These are phyloP conservation scores for Stenolophus ochropezus DNA, from an alignment of 2,888 invertebrate genomes.

Conservation along the genomic window DNA sequence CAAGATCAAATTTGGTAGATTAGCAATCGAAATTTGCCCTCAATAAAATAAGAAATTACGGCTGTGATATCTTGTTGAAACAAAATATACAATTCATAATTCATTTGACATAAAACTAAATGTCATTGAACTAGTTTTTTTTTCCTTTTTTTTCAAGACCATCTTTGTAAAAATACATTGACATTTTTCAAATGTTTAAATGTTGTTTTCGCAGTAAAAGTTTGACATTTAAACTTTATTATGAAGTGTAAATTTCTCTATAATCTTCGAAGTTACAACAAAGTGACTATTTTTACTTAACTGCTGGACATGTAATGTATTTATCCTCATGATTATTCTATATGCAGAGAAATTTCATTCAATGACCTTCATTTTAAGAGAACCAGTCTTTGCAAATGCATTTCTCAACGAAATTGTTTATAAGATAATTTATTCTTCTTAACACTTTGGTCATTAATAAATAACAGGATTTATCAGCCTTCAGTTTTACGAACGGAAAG, in stretches of 20 bases:
- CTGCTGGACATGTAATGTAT: conserved; percentile 3
- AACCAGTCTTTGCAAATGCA: conserved; percentile 54
- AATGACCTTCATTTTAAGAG: conserved; percentile 49
- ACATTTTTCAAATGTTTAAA: conserved; percentile 17
- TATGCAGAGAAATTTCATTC: conserved; percentile 58
- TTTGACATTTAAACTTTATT: conserved; percentile 39
- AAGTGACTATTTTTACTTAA: neutral
- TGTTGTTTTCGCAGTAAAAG: conserved; percentile 30
- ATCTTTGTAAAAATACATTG: neutral
- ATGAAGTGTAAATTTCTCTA: conserved; percentile 31
- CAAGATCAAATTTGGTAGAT: neutral
- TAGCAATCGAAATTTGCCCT: neutral
- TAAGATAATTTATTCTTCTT: conserved; percentile 47
- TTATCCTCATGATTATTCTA: conserved; percentile 32
- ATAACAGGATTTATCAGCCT: conserved; percentile 33
- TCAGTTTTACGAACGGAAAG: conserved; percentile 13
- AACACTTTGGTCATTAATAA: conserved; percentile 20
- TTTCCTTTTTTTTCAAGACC: conserved; percentile 28
- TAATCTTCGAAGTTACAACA: neutral
- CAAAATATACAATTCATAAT: conserved; percentile 31
- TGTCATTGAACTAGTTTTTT: conserved; percentile 53
- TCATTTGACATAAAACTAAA: conserved; percentile 20
- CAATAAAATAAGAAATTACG: neutral
- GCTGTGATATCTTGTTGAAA: no score
- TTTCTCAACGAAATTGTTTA: conserved; percentile 53